Evolutionary conservation across 2,797 vertebrate species (phyloP), one percentile per base, ranked within the genome.

Genomic region (Harpagifer antarcticus): DNA sequence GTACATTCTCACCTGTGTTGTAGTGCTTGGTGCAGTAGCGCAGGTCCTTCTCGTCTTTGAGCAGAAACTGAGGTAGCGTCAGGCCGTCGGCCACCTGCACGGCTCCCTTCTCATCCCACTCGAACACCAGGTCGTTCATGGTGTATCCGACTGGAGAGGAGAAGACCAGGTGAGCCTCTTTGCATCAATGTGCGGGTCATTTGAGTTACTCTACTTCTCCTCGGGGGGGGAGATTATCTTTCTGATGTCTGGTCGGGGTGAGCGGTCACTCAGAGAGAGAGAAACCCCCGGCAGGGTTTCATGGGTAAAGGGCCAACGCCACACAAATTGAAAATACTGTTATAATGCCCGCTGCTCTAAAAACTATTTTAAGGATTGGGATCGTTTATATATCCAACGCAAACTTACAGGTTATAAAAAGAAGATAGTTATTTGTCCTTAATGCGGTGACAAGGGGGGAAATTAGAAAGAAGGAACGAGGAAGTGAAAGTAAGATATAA

Each of bases 11-110:
- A 33, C 31, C 31, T 33, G 31, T 33, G 92, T 98, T 99, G 87
- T 99, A 99, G 92, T 98, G 97, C 86, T 99, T 99, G 75, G 98
- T 99, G 92, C 98, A 99, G 92, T 99, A 98, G 78, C 98, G 95
- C 90, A 99, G 90, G 88, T 99, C 98, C 80, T 99, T 99, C 91
- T 99, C 98, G 86, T 99, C 98, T 81, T 99, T 98, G 65, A 99
- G 93, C 74, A 99, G 95, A 91, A 99, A 99, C 95, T 99, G 98
- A 83, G 98, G 98, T 91, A 99, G 88, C 1, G 98, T 99, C 83
- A 99, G 93, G 19, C 96, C 98, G 0, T 99, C 98, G 3, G 97
- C 97, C 64, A 99, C 96, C 92, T 99, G 98, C 82, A 99, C 98
- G 0, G 98, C 97, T 76, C 97, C 98, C 77, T 97, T 97, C 88